Evolutionary conservation across 2,888 invertebrate species (phyloP), one percentile per base, ranked within the genome.

Genomic region (Sympetrum striolatum): DNA sequence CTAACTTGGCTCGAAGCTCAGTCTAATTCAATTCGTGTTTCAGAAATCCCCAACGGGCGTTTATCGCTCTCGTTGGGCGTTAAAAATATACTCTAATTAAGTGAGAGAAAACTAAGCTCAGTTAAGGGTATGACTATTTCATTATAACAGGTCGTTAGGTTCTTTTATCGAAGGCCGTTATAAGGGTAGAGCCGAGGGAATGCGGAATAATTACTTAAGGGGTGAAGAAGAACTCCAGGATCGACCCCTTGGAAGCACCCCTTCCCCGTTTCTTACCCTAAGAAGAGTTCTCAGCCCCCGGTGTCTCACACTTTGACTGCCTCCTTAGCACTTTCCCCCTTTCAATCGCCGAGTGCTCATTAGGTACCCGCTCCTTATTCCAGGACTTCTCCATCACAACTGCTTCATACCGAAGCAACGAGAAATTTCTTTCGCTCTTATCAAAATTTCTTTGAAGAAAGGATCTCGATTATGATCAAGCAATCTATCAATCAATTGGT

Each of bases 121-220:
- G 86, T 86, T 64, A 31, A 86, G 86, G 86, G 64, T 86, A 64
- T 86, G 86, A 86, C 86, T 86, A 86, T 86, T 86, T 86, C 86
- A 86, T 86, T 86, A 86, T 86, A 86, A 86, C 86, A 86, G 60
- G 86, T 86, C 86, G 86, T 86, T 86, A 86, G 60, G 18, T 86
- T 60, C 86, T 86, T 86, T 86, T 86, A 86, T 86, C 35, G 82
- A 58, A 58, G 44, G 82, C 82, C 58, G 58, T 86, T 60, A 86
- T 86, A 86, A 86, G 86, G 60, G 86, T 86, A 60, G 86, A 37
- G 86, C 86, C 58, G n/a, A 37, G 86, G 86, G 86, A 64, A 86
- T 60, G 86, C 37, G 37, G 86, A 58, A 86, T 86, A 86, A 86
- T 86, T 86, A 86, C 86, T 86, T 86, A 86, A 60, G 58, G 86